Percentiles rank a stretch among this genome's conserved stretches.
phyloP scores from a whole-genome alignment of 2,888 invertebrate genomes.

The Lymantria monacha region DNA sequence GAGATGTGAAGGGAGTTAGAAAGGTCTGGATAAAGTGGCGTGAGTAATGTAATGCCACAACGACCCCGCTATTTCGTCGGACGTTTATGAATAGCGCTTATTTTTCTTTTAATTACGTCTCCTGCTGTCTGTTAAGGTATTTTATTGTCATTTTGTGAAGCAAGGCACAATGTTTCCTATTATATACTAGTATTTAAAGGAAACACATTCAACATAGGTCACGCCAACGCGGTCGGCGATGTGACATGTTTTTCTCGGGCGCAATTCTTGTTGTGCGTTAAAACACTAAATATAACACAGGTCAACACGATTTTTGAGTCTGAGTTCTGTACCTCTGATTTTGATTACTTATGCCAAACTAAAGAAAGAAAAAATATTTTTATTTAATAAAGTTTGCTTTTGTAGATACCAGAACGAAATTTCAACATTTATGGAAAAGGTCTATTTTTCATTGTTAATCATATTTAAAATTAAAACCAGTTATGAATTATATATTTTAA shows the following conservation, averaged over 20 bases:
- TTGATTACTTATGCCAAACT: no score
- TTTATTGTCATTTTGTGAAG: constrained; percentile 41
- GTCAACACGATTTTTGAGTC: no score
- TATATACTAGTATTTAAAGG: constrained; percentile 16
- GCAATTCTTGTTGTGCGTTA: constrained; percentile 3
- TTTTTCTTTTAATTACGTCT: constrained; percentile 80
- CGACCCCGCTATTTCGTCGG: constrained; percentile 65
- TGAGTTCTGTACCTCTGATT: no score
- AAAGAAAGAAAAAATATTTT: no score
- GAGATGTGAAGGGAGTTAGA: constrained; percentile 21
- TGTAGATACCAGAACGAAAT: no score
- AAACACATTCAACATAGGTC: constrained; percentile 27
- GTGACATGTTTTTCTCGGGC: constrained; percentile 10
- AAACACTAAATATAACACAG: not conserved
- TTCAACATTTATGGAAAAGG: no score
- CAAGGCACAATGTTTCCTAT: constrained; percentile 23
- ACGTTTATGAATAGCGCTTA: constrained; percentile 80
- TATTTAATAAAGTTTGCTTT: no score
- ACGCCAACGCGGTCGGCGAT: constrained; percentile 7
- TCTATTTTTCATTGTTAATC: no score
- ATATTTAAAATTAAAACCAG: no score
- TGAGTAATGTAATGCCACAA: constrained; percentile 60
- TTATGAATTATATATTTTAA: no score
- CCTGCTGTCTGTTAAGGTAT: constrained; percentile 56
- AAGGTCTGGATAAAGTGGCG: constrained; percentile 49